Conservation (phyloP, 1,140 invertebrate species). For the Paraescarpia echinospica region DNA sequence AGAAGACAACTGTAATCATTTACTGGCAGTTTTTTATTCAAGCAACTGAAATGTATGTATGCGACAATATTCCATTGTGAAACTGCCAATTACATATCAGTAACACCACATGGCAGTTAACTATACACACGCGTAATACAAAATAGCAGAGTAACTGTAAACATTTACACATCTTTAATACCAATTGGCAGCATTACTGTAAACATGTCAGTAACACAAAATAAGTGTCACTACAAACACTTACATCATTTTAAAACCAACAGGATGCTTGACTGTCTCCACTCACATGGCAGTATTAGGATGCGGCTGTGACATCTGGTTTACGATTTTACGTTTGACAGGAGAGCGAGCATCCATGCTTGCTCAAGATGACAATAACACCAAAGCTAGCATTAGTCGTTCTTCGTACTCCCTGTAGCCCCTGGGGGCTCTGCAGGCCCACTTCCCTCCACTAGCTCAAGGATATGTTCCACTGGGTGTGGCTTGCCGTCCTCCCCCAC, state of each 20-base stretch:
- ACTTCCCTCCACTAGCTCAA: conserved; percentile 68
- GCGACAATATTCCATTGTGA: background rate
- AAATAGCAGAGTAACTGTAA: background rate
- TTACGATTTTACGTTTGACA: background rate
- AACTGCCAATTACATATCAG: background rate
- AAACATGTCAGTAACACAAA: background rate
- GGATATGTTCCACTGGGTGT: conserved; percentile 83
- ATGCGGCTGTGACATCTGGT: background rate
- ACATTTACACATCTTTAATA: background rate
- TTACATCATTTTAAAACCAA: background rate
- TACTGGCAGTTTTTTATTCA: background rate
- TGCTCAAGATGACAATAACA: background rate
- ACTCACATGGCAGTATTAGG: background rate
- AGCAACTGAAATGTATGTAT: background rate
- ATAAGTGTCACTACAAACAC: background rate
- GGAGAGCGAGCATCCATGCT: too few species aligned
- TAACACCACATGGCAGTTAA: background rate
- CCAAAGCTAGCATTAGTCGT: background rate
- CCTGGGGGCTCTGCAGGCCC: background rate
- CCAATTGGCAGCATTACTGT: background rate
- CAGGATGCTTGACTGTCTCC: background rate
- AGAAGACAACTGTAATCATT: background rate
- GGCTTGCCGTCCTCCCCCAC: conserved; percentile 89
- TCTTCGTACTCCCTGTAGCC: background rate
- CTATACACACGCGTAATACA: background rate